Evolutionary conservation across 2,797 vertebrate species (phyloP), one percentile per base, ranked within the genome.

Genomic region (Molossus alvarezi): DNA sequence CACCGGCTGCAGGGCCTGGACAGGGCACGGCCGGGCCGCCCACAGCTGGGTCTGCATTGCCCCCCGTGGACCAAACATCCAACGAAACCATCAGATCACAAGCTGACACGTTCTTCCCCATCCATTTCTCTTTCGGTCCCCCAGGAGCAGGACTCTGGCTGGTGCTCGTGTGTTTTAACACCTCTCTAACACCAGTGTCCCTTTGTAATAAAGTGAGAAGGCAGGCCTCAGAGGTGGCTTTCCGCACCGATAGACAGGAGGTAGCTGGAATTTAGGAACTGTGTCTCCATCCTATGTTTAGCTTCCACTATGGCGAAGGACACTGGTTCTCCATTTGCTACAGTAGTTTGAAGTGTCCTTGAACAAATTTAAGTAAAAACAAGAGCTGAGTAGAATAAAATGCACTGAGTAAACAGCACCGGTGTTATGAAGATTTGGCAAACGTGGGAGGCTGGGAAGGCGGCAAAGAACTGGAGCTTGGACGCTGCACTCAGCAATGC

Each of bases 201-300:
- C 72, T 95, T 81, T 87, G 53, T 65, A 69, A 87, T 87, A 67
- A 95, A 87, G 64, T 80, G 92, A 97, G 85, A 88, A 89, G 83
- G 58, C 62, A 27, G 62, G n/a, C 20, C 29, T 41, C 55, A 1
- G 20, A 64, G 48, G 84, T 65, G 60, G 41, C 64, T 91, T 90
- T 80, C 45, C 12, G 65, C 27, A 14, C 64, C 10, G 20, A 23
- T 2, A 18, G 37, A 29, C 2, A 21, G 64, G 1, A 37, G 11
- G 51, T n/a, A 45, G 55, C 37, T 83, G 64, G 77, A 96, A 64
- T 83, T 87, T 81, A 87, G 86, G 89, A 25, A 58, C 55, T 69
- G 92, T 57, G 20, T 55, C 27, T 33, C 76, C 64, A 17, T 80
- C n/a, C 29, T 45, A 23, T 9, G 18, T 45, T 48, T 79, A 86